Evolutionary conservation across 1,140 invertebrate genomes (phyloP).

Genomic region (Pinna nobilis): DNA sequence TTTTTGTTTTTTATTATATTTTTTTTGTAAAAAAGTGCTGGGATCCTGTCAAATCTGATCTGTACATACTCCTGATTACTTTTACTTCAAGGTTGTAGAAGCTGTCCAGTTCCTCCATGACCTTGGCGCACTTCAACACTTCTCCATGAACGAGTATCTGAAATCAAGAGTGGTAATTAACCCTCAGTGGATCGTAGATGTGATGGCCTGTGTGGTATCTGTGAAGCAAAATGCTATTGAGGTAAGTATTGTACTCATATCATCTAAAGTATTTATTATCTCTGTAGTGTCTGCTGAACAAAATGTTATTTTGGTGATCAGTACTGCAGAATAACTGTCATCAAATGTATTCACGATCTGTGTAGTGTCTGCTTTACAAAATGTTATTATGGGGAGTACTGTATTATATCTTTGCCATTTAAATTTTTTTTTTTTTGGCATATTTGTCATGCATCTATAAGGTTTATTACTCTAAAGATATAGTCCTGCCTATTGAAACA

Average conservation of each 20-base stretch:
- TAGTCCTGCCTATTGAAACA: too few relatives aligned
- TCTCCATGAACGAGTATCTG: slow-evolving; percentile 63
- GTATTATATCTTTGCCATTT: too few relatives aligned
- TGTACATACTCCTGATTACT: too few relatives aligned
- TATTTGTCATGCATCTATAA: too few relatives aligned
- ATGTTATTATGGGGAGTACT: too few relatives aligned
- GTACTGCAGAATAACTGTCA: too few relatives aligned
- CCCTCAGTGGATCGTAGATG: slow-evolving; percentile 74
- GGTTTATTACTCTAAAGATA: too few relatives aligned
- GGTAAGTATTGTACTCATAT: slow-evolving; percentile 43
- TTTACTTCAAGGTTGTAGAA: slow-evolving; percentile 54
- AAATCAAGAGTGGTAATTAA: slow-evolving; percentile 71
- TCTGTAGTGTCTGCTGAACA: neutral
- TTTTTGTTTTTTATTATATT: too few relatives aligned
- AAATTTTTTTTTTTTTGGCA: too few relatives aligned
- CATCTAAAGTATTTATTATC: neutral
- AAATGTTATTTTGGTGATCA: too few relatives aligned
- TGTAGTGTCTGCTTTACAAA: too few relatives aligned
- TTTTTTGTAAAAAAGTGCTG: neutral
- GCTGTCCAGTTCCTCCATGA: slow-evolving; percentile 73
- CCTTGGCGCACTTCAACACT: slow-evolving; percentile 72
- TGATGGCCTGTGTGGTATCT: slow-evolving; percentile 72
- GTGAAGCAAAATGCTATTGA: slow-evolving; percentile 66
- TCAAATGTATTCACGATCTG: too few relatives aligned
- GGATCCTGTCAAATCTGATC: neutral